phyloP scores from a whole-genome alignment of 1,140 invertebrate genomes.

The Drosophila bipectinata region DNA sequence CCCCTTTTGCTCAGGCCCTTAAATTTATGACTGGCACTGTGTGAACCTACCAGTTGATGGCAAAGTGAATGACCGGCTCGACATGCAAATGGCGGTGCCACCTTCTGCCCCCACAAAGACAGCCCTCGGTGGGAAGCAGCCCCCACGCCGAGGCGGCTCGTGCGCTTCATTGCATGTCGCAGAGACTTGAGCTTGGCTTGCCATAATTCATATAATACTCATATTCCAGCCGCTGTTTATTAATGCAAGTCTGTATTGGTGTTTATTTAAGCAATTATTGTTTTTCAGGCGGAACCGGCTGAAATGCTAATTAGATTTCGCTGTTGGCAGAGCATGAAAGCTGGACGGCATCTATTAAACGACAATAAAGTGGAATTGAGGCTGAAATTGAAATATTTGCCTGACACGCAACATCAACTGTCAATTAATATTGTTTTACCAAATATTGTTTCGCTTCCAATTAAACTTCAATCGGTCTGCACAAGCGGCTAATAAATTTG shows the following conservation, averaged over 20 bases:
- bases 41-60: conserved; percentile 28
- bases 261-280: conserved; percentile 77
- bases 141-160: neutral
- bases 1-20: neutral
- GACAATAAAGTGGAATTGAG: conserved; percentile 40
- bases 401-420: conserved; percentile 49
- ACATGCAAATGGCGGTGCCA: conserved; percentile 34
- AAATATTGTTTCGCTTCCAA: conserved; percentile 50
- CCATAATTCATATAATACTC: conserved; percentile 42
- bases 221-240: conserved; percentile 55
- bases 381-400: conserved; percentile 33
- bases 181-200: conserved; percentile 27
- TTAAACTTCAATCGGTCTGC: conserved; percentile 34
- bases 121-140: neutral
- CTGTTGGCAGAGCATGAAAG: conserved; percentile 26
- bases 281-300: conserved; percentile 30
- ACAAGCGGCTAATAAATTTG: conserved; percentile 41
- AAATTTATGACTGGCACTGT: conserved; percentile 4
- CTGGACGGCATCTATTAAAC: conserved; percentile 31
- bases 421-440: conserved; percentile 39
- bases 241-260: conserved; percentile 68
- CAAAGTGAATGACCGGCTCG: conserved; percentile 37
- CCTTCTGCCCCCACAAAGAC: conserved; percentile 6
- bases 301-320: conserved; percentile 66
- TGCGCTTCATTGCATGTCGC: conserved; percentile 70